phyloP scores from a whole-genome alignment of 2,888 invertebrate genomes.

The Druceiella hillmani region DNA sequence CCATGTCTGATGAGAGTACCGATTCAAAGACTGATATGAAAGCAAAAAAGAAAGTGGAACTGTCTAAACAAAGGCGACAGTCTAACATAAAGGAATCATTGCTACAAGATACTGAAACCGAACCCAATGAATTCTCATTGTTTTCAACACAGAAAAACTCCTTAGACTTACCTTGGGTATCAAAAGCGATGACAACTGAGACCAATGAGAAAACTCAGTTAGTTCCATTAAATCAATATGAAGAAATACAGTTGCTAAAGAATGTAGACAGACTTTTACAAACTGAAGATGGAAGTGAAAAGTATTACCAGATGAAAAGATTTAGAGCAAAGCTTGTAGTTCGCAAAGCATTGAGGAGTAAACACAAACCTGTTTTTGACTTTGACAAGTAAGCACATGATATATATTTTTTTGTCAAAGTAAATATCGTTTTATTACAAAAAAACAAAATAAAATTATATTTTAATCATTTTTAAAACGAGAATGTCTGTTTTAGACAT shows the following conservation, averaged over 20 bases:
- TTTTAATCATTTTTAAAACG: no score
- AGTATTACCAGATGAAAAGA: conserved; percentile 32
- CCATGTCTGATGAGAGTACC: neutral
- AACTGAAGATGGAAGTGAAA: conserved; percentile 33
- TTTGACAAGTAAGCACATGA: conserved; percentile 37
- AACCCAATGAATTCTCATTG: conserved; percentile 30
- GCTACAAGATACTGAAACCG: conserved; percentile 25
- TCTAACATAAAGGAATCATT: conserved; percentile 15
- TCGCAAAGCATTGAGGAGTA: conserved; percentile 40
- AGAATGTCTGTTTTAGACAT: no score
- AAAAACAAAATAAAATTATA: no score
- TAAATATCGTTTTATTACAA: no score
- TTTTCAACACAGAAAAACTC: conserved; percentile 38
- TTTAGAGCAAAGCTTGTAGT: conserved; percentile 38
- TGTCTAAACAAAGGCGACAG: conserved; percentile 4
- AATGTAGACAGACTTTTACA: conserved; percentile 36
- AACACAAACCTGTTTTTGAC: conserved; percentile 41
- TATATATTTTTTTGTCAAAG: conserved; percentile 3
- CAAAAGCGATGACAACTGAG: conserved; percentile 15
- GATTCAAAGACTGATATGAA: neutral
- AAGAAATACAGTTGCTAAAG: conserved; percentile 43
- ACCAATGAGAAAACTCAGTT: conserved; percentile 25
- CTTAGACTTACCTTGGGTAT: conserved; percentile 37
- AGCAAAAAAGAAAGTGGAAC: neutral
- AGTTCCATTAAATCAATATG: conserved; percentile 38